These are phyloP conservation scores for Dolichoris vasculosae DNA, from an alignment of 1,140 invertebrate species.

Conservation along the genomic window DNA sequence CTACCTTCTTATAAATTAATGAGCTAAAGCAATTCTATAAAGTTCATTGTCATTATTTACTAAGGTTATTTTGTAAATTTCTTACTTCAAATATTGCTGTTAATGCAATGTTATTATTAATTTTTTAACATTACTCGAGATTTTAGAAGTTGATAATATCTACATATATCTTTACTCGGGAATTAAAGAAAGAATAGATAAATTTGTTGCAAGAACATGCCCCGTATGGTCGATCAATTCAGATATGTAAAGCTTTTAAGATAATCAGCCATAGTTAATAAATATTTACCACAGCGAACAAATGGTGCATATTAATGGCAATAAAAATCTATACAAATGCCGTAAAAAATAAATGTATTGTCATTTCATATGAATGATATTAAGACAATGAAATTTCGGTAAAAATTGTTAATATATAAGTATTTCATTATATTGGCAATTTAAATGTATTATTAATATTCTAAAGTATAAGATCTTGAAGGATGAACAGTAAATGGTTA, in stretches of 20 bases:
- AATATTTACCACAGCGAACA: conserved; percentile 75
- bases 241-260: conserved; percentile 74
- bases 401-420: conserved; percentile 63
- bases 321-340: conserved; percentile 81
- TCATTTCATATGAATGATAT: conserved; percentile 74
- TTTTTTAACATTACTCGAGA: conserved; percentile 12
- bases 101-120: not conserved
- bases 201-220: conserved; percentile 59
- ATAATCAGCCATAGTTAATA: conserved; percentile 75
- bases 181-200: conserved; percentile 37
- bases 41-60: not conserved
- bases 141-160: conserved; percentile 31
- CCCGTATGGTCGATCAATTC: conserved; percentile 74
- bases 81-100: conserved; percentile 43
- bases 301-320: conserved; percentile 75
- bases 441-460: conserved; percentile 65
- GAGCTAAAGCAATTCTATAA: no score
- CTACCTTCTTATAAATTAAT: no score
- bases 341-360: conserved; percentile 81
- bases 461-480: no score
- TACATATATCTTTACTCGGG: not conserved
- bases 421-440: conserved; percentile 63
- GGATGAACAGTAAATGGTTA: no score
- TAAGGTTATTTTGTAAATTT: conserved; percentile 31
- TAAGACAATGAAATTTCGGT: conserved; percentile 69